A percentile compares a stretch with the other conserved stretches of the same genome.
Evolutionary conservation across 2,797 vertebrate genomes (phyloP).

Genomic region (Emydoidea blandingii): DNA sequence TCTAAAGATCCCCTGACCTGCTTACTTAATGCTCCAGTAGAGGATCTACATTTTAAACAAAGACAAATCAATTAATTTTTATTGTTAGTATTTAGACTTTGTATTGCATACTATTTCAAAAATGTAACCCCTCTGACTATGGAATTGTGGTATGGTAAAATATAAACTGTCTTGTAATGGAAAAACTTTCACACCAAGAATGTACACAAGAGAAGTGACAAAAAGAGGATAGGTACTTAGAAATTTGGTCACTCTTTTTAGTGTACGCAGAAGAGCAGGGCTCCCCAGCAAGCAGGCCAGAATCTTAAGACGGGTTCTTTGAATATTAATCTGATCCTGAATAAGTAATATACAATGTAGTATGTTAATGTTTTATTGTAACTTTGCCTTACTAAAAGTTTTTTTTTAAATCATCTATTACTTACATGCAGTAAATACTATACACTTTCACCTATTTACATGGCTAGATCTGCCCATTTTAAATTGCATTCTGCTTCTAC

Average conservation of each 20-base stretch:
- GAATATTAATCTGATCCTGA: background rate
- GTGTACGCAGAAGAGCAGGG: background rate
- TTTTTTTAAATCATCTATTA: background rate
- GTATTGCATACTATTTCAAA: background rate
- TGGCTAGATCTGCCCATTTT: background rate
- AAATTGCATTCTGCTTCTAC: accelerated
- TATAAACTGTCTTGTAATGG: background rate
- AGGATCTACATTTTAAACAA: background rate
- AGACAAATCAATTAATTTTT: background rate
- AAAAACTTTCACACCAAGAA: background rate
- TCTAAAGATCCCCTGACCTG: background rate
- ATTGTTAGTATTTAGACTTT: background rate
- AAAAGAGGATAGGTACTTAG: background rate
- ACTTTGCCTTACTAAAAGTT: background rate
- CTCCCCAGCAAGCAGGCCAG: background rate
- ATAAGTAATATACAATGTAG: background rate
- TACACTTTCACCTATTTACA: accelerated
- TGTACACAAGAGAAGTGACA: background rate
- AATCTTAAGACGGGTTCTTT: background rate
- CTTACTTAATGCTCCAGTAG: background rate
- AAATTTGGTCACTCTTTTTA: background rate
- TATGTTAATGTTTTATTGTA: background rate
- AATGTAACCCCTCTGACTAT: background rate
- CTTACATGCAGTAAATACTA: background rate
- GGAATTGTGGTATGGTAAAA: background rate